Percentiles rank a stretch among this genome's conserved stretches.
Conservation (phyloP, 1,140 invertebrate species). For the Himalopsyche phryganea region DNA sequence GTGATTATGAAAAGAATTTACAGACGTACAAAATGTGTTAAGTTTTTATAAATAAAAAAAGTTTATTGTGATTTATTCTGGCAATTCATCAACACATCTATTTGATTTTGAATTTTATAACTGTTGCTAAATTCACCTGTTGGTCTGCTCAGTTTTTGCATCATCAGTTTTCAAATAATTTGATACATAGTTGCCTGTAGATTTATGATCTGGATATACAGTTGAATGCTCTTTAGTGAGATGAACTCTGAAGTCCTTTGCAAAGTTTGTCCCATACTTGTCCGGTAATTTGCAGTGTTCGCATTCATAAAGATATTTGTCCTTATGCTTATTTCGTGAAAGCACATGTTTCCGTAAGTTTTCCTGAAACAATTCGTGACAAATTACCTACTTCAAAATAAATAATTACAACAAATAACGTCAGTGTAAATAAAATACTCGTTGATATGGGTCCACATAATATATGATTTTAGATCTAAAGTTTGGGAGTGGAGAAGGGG, state of each 20-base stretch:
- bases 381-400: too few species aligned
- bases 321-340: slow-evolving; percentile 73
- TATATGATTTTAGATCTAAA: too few species aligned
- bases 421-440: too few species aligned
- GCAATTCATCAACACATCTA: too few species aligned
- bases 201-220: slow-evolving; percentile 44
- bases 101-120: too few species aligned
- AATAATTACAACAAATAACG: too few species aligned
- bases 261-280: slow-evolving; percentile 60
- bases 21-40: too few species aligned
- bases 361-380: slow-evolving; percentile 66
- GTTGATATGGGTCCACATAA: too few species aligned
- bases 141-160: background rate
- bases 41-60: too few species aligned
- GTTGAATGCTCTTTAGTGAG: slow-evolving; percentile 55
- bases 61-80: too few species aligned
- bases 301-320: slow-evolving; percentile 75
- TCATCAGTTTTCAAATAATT: slow-evolving; percentile 25
- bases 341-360: slow-evolving; percentile 84
- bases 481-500: too few species aligned
- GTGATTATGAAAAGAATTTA: too few species aligned
- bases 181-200: slow-evolving; percentile 36
- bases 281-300: slow-evolving; percentile 50
- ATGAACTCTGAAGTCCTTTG: slow-evolving; percentile 66
- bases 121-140: slow-evolving; percentile 14